phyloP scores from a whole-genome alignment of 1,140 invertebrate species.

The Triops longicaudatus region DNA sequence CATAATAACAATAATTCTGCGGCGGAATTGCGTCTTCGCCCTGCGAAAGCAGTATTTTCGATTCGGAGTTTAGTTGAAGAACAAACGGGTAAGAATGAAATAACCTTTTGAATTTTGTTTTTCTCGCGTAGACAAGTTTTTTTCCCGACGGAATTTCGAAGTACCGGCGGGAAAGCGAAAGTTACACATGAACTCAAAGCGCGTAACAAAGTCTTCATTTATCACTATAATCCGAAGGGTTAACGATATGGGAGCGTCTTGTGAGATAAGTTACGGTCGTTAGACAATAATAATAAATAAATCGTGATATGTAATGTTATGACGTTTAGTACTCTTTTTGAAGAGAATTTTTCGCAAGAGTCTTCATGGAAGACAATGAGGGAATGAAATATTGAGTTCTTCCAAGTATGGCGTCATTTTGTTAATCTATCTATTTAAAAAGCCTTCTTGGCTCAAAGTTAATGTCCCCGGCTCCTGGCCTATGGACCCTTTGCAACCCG shows the following conservation, averaged over 20 bases:
- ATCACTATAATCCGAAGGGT: neutral
- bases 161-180: neutral
- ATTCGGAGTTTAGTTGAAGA: slow-evolving; percentile 4
- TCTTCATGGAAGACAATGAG: too few relatives aligned
- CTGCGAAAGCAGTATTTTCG: neutral
- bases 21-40: neutral
- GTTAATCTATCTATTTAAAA: slow-evolving; percentile 11
- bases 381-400: neutral
- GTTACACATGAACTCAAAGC: neutral
- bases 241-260: neutral
- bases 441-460: neutral
- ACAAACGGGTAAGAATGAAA: neutral
- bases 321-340: too few relatives aligned
- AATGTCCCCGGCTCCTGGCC: neutral
- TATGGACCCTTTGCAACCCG: neutral
- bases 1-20: neutral
- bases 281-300: too few relatives aligned
- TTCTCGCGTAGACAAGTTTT: too few relatives aligned
- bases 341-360: too few relatives aligned
- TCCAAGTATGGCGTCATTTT: slow-evolving; percentile 7
- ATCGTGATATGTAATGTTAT: too few relatives aligned
- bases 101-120: neutral
- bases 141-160: neutral
- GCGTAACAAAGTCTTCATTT: neutral
- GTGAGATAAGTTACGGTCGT: too few relatives aligned